A percentile compares a stretch with the other conserved stretches of the same genome.
Evolutionary conservation across 35 echinoderm and acorn worm species (phyloP).

Genomic region (Apostichopus californicus): DNA sequence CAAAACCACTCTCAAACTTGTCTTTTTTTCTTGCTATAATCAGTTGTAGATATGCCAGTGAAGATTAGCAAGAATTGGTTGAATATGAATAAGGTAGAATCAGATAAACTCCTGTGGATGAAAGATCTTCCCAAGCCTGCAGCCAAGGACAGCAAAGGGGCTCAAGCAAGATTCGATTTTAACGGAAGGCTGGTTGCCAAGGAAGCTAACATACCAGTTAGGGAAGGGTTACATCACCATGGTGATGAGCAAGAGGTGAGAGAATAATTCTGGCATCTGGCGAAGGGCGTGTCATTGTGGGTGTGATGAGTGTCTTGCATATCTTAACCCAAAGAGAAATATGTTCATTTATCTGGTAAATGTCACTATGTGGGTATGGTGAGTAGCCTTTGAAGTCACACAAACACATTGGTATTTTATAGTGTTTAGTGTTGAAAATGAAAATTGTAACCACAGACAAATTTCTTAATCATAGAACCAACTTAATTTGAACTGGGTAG

Average conservation of each 20-base stretch:
- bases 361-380: too few species aligned
- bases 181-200: conserved; percentile 83
- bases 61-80: conserved; percentile 81
- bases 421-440: too few species aligned
- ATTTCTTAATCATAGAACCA: too few species aligned
- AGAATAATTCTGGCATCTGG: not conserved
- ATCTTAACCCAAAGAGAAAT: too few species aligned
- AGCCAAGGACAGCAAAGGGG: conserved; percentile 69
- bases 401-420: too few species aligned
- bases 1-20: too few species aligned
- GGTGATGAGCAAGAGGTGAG: conserved; percentile 96
- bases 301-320: too few species aligned
- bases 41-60: conserved; percentile 42
- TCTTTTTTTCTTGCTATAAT: not conserved
- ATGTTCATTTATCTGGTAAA: too few species aligned
- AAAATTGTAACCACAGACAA: too few species aligned
- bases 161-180: conserved; percentile 95
- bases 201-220: conserved; percentile 81
- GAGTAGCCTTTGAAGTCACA: too few species aligned
- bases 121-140: conserved; percentile 92
- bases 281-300: too few species aligned
- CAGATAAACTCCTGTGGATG: conserved; percentile 93
- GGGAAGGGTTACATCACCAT: conserved; percentile 93
- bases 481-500: too few species aligned
- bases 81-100: conserved; percentile 85